Conservation (phyloP, 1,140 invertebrate genomes). For the Ptiloglossa arizonensis region DNA sequence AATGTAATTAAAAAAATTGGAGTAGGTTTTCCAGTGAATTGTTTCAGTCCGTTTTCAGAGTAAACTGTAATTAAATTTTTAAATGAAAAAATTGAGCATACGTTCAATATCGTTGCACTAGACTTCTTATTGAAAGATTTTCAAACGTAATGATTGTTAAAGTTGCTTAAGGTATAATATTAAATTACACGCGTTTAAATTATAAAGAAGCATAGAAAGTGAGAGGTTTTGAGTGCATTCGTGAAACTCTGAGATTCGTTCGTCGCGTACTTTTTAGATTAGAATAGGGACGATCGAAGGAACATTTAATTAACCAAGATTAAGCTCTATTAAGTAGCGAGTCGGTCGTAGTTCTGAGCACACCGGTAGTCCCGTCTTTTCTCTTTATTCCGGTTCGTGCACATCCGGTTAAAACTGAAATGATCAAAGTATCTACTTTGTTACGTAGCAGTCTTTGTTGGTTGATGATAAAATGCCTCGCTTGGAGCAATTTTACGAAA, state of each 20-base stretch:
- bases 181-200: neutral
- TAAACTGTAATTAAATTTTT: too few relatives aligned
- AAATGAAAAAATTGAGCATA: too few relatives aligned
- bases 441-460: slow-evolving; percentile 34
- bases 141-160: too few relatives aligned
- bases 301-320: slow-evolving; percentile 78
- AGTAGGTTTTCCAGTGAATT: too few relatives aligned
- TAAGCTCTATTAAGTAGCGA: slow-evolving; percentile 72
- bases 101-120: too few relatives aligned
- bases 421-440: slow-evolving; percentile 62
- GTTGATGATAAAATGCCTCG: slow-evolving; percentile 29
- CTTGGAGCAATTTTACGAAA: slow-evolving; percentile 12
- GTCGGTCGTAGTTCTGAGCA: slow-evolving; percentile 41
- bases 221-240: neutral
- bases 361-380: slow-evolving; percentile 26
- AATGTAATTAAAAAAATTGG: too few relatives aligned
- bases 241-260: neutral
- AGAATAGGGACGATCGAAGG: slow-evolving; percentile 57
- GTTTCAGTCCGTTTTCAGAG: too few relatives aligned
- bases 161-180: neutral
- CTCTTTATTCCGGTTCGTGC: slow-evolving; percentile 49
- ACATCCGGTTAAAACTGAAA: slow-evolving; percentile 68
- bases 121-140: too few relatives aligned
- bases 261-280: neutral
- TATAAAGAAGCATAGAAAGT: too few relatives aligned